Conservation (phyloP, 2,888 invertebrate genomes). For the Anoplius nigerrimus region DNA sequence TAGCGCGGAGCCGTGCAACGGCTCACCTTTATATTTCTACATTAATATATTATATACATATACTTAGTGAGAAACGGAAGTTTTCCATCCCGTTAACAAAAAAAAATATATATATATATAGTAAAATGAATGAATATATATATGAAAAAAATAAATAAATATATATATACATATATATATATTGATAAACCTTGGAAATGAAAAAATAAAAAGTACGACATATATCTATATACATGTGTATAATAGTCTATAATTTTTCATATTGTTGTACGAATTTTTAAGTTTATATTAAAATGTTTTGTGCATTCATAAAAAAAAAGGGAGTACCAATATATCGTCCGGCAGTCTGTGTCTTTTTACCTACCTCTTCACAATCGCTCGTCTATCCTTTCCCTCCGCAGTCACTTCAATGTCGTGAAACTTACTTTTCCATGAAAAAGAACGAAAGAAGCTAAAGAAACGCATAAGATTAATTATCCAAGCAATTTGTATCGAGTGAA, state of each 20-base stretch:
- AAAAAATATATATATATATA: constrained; percentile 39
- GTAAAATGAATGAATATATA: constrained; percentile 33
- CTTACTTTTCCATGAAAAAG: too few relatives aligned
- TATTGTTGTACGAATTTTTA: constrained; percentile 91
- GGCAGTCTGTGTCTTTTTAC: constrained; percentile 15
- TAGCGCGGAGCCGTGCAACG: constrained; percentile 51
- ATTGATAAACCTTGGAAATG: constrained; percentile 44
- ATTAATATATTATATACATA: constrained; percentile 43
- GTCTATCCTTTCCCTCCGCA: constrained; percentile 6
- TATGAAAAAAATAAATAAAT: constrained; percentile 34
- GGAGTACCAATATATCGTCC: constrained; percentile 31
- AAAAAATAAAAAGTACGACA: constrained; percentile 48
- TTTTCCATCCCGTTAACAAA: constrained; percentile 79
- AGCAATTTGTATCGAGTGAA: too few relatives aligned
- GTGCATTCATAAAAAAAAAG: constrained; percentile 79
- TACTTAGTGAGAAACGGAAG: constrained; percentile 80
- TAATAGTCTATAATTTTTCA: constrained; percentile 90
- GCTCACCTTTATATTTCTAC: constrained; percentile 60
- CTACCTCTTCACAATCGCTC: background rate
- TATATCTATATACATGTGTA: constrained; percentile 75
- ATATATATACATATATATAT: constrained; percentile 43
- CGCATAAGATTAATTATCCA: too few relatives aligned
- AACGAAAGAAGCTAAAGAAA: too few relatives aligned
- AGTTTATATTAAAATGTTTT: constrained; percentile 92
- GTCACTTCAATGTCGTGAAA: too few relatives aligned